These are phyloP conservation scores for Ranitomeya imitator DNA, from an alignment of 2,113 vertebrate species.

Conservation along the genomic window DNA sequence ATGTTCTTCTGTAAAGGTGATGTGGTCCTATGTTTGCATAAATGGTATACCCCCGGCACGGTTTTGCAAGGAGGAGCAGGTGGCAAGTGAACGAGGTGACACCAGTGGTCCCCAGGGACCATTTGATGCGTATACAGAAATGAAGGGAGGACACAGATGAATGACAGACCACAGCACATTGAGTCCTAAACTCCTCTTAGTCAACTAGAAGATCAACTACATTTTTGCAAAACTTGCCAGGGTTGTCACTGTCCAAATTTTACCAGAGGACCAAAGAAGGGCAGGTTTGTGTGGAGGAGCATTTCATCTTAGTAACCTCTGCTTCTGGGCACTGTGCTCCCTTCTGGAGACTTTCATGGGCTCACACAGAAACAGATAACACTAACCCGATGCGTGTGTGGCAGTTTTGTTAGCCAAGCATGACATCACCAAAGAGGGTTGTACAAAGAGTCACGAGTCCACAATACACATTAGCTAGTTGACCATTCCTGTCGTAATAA, in stretches of 20 bases:
- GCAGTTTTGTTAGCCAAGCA: neutral
- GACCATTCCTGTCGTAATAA: no score
- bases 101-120: neutral
- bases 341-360: no score
- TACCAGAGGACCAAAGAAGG: neutral
- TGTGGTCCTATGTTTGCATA: slow-evolving; percentile 12
- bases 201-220: no score
- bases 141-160: neutral
- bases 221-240: neutral
- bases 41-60: slow-evolving; percentile 36
- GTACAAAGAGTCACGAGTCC: neutral
- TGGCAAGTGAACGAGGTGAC: slow-evolving; percentile 2
- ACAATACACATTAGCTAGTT: no score
- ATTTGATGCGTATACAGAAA: neutral
- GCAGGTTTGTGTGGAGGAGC: neutral
- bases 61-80: slow-evolving; percentile 23
- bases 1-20: neutral
- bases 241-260: neutral
- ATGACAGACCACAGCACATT: neutral
- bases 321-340: no score
- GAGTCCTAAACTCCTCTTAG: neutral
- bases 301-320: neutral
- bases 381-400: no score
- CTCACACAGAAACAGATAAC: no score
- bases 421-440: neutral